Evolutionary conservation across 2,797 vertebrate genomes (phyloP).

Genomic region (Otus scops): DNA sequence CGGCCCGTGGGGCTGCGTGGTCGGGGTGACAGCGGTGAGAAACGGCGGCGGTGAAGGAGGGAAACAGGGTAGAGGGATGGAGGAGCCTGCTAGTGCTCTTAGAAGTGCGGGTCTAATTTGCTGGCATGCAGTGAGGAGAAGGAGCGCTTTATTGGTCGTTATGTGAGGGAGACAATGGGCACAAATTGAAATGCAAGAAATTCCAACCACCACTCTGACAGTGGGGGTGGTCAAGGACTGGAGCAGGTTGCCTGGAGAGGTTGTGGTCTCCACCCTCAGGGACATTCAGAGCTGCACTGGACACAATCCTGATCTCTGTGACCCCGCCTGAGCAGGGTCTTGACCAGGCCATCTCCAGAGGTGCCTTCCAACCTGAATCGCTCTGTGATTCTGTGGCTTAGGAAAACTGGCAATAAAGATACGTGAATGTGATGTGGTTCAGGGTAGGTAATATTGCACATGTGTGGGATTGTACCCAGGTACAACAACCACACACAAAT

Average conservation of each 20-base stretch:
- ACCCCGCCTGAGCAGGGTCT: not conserved
- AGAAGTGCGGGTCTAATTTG: not conserved
- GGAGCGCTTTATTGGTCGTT: accelerated
- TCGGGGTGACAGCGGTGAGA: not conserved
- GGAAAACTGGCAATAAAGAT: not conserved
- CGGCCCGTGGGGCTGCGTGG: not conserved
- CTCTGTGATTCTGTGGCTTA: not conserved
- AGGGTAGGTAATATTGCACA: not conserved
- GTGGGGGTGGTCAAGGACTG: no score
- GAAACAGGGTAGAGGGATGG: not conserved
- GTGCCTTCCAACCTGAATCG: not conserved
- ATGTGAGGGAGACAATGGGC: not conserved
- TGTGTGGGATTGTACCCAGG: not conserved
- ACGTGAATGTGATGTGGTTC: not conserved
- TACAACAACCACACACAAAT: not conserved
- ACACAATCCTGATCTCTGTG: accelerated
- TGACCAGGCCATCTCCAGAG: not conserved
- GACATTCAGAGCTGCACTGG: not conserved
- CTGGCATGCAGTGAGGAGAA: not conserved
- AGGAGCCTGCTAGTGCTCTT: not conserved
- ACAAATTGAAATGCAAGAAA: not conserved
- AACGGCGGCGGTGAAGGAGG: not conserved
- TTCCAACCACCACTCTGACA: no score
- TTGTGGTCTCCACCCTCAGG: not conserved
- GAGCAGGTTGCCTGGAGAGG: not conserved